Conservation (phyloP, 2,797 vertebrate genomes). For the Leptatherina wallacei region DNA sequence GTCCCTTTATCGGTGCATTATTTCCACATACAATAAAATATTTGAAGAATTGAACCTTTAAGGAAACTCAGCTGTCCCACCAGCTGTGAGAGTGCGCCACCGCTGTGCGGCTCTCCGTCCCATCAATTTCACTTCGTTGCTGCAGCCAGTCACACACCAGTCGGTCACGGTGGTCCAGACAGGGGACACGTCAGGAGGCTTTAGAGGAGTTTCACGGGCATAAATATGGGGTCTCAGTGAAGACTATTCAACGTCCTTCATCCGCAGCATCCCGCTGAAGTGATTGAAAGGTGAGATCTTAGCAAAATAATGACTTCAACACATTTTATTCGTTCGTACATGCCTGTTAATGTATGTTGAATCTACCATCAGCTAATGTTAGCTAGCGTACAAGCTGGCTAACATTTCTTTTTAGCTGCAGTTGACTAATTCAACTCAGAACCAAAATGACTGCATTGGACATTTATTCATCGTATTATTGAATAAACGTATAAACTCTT, state of each 20-base stretch:
- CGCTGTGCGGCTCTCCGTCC: slow-evolving; percentile 57
- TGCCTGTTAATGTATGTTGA: slow-evolving; percentile 13
- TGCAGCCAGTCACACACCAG: slow-evolving; percentile 37
- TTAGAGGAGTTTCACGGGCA: slow-evolving; percentile 36
- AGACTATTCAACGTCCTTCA: slow-evolving; percentile 8
- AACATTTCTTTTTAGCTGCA: slow-evolving; percentile 17
- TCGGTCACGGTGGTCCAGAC: slow-evolving; percentile 66
- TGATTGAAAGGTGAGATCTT: slow-evolving; percentile 52
- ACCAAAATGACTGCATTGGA: too few relatives aligned
- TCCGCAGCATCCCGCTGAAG: slow-evolving; percentile 44
- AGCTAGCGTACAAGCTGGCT: slow-evolving; percentile 63
- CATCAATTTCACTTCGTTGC: slow-evolving; percentile 27
- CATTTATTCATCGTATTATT: not conserved
- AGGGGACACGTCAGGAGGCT: slow-evolving; percentile 69
- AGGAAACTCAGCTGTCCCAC: not conserved
- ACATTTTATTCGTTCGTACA: not conserved
- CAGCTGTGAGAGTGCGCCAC: slow-evolving; percentile 40
- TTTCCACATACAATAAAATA: not conserved
- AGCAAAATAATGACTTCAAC: not conserved
- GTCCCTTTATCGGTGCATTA: not conserved
- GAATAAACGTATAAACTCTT: not conserved
- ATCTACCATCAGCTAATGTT: slow-evolving; percentile 55
- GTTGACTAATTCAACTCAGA: slow-evolving; percentile 1
- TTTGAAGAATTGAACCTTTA: not conserved
- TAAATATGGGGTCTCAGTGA: slow-evolving; percentile 64